Evolutionary conservation across 2,888 invertebrate genomes (phyloP).

Genomic region (Brenthis ino): DNA sequence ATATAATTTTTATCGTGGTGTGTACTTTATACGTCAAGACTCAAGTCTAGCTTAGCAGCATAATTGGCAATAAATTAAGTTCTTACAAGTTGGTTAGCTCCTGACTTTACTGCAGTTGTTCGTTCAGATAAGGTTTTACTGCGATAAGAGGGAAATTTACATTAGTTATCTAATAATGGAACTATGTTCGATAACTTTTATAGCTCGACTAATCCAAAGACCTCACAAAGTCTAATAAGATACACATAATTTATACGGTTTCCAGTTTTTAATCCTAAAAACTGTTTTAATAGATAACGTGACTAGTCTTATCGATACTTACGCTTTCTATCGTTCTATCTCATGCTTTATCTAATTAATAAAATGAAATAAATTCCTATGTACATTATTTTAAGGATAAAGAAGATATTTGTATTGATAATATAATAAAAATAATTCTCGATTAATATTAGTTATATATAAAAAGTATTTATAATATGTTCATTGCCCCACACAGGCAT

Average conservation of each 20-base stretch:
- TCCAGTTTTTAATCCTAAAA: slow-evolving; percentile 2
- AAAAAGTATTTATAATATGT: too few relatives aligned
- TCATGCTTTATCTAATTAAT: too few relatives aligned
- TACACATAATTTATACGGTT: neutral
- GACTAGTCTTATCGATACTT: neutral
- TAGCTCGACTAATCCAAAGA: slow-evolving; percentile 13
- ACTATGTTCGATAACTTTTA: slow-evolving; percentile 27
- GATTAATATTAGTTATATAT: too few relatives aligned
- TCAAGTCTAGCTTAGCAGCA: slow-evolving; percentile 58
- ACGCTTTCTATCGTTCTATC: too few relatives aligned
- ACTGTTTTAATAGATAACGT: neutral
- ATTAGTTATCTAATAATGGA: slow-evolving; percentile 28
- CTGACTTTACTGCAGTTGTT: slow-evolving; percentile 47
- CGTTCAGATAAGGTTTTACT: slow-evolving; percentile 50
- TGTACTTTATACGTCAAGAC: slow-evolving; percentile 34
- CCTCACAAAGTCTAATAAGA: slow-evolving; percentile 8
- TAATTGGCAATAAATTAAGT: slow-evolving; percentile 80
- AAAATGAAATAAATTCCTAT: too few relatives aligned
- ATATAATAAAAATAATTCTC: too few relatives aligned
- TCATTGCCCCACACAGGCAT: too few relatives aligned
- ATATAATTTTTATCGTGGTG: slow-evolving; percentile 32
- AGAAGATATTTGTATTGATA: too few relatives aligned
- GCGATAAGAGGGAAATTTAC: slow-evolving; percentile 34
- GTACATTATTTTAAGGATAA: too few relatives aligned
- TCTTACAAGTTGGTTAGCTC: slow-evolving; percentile 68